phyloP scores from a whole-genome alignment of 1,140 invertebrate genomes.

The Coptotermes formosanus region DNA sequence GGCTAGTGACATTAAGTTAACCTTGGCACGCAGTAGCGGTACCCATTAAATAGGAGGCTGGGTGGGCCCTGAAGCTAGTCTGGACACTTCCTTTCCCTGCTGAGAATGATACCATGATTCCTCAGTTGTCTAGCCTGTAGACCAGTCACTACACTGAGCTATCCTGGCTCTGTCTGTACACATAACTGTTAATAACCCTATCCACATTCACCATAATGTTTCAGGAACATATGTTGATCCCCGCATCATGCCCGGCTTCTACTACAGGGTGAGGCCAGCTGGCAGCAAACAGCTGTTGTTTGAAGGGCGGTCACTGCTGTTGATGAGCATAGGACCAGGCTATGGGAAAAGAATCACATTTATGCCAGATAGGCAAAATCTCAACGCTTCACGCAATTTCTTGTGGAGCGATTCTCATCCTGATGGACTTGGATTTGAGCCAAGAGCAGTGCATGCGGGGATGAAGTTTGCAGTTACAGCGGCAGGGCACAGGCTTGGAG shows the following conservation, averaged over 20 bases:
- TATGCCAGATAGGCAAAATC: slow-evolving; percentile 56
- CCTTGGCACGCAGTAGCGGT: too few relatives aligned
- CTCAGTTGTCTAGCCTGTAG: too few relatives aligned
- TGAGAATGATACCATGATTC: too few relatives aligned
- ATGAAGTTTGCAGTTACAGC: slow-evolving; percentile 63
- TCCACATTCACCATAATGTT: slow-evolving; percentile 31
- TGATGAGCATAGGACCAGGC: slow-evolving; percentile 69
- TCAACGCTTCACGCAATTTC: slow-evolving; percentile 65
- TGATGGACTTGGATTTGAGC: slow-evolving; percentile 68
- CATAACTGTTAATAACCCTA: too few relatives aligned
- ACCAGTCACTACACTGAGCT: too few relatives aligned
- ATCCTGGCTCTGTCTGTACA: too few relatives aligned
- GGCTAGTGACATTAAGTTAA: too few relatives aligned
- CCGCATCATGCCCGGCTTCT: slow-evolving; percentile 70
- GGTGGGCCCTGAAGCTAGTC: too few relatives aligned
- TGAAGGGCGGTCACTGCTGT: slow-evolving; percentile 58
- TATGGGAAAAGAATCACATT: slow-evolving; percentile 77
- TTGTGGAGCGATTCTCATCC: slow-evolving; percentile 79
- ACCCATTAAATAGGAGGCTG: too few relatives aligned
- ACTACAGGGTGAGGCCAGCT: slow-evolving; percentile 66
- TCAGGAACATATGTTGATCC: slow-evolving; percentile 72
- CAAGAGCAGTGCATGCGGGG: slow-evolving; percentile 61
- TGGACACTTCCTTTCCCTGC: too few relatives aligned
- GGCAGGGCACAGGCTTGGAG: slow-evolving; percentile 57
- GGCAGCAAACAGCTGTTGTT: slow-evolving; percentile 61